Evolutionary conservation across 2,797 vertebrate genomes (phyloP).

Genomic region (Ataeniobius toweri): DNA sequence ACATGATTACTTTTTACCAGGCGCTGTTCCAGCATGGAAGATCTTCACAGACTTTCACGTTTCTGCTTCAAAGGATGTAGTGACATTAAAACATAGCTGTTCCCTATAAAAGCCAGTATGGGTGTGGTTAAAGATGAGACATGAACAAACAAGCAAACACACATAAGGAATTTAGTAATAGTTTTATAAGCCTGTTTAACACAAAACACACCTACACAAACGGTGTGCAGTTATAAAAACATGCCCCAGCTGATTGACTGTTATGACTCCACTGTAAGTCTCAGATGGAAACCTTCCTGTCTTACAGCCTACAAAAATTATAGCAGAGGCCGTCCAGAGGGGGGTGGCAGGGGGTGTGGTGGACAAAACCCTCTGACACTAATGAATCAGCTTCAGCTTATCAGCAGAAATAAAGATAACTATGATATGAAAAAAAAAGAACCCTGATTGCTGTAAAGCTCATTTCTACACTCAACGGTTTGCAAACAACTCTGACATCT

Average conservation of each 20-base stretch:
- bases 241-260: conserved; percentile 63
- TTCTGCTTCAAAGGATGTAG: conserved; percentile 9
- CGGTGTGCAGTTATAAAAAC: conserved; percentile 44
- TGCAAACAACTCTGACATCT: conserved; percentile 68
- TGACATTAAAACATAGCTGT: conserved; percentile 12
- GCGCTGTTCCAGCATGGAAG: neutral
- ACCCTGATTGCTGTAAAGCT: conserved; percentile 45
- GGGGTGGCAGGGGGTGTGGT: no score
- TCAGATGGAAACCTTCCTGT: conserved; percentile 39
- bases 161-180: conserved; percentile 64
- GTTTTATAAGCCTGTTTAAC: conserved; percentile 62
- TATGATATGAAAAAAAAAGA: conserved; percentile 44
- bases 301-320: conserved; percentile 33
- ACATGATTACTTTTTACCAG: neutral
- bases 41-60: neutral
- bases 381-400: conserved; percentile 66
- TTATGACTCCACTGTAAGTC: conserved; percentile 18
- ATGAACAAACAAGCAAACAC: conserved; percentile 64
- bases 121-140: conserved; percentile 61
- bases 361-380: conserved; percentile 32
- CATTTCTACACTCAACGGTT: conserved; percentile 59
- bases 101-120: conserved; percentile 45
- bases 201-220: conserved; percentile 58
- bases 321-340: conserved; percentile 11
- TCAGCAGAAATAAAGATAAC: conserved; percentile 70